Conservation (phyloP, 2,113 vertebrate species). For the Platysteira castanea region DNA sequence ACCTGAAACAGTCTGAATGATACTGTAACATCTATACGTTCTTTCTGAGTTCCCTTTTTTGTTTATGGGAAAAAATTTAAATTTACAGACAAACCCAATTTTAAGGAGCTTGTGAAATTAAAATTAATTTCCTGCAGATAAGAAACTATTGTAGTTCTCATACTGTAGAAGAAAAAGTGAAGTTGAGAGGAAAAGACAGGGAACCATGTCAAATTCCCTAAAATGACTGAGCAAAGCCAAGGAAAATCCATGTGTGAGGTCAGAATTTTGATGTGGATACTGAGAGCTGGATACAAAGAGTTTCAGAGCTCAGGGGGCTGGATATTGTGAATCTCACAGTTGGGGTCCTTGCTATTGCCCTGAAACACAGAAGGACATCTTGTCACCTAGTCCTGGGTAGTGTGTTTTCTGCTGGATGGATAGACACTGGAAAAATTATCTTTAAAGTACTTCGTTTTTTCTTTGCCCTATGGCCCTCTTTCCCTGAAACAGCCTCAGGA, state of each 20-base stretch:
- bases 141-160: not conserved
- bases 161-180: not conserved
- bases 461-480: not conserved
- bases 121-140: not conserved
- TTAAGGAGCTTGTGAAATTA: not conserved
- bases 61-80: not conserved
- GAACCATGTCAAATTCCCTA: not conserved
- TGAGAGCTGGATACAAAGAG: not conserved
- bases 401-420: rapidly evolving
- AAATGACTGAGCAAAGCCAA: not conserved
- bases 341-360: not conserved
- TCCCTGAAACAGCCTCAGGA: not conserved
- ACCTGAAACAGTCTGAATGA: not conserved
- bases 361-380: not conserved
- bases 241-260: not conserved
- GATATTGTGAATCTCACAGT: not conserved
- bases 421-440: not conserved
- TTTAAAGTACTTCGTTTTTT: not conserved
- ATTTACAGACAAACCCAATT: not conserved
- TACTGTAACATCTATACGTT: not conserved
- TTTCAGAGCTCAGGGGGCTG: not conserved
- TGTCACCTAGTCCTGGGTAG: too few species aligned
- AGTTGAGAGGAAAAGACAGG: not conserved
- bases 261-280: not conserved
- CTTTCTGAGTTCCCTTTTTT: not conserved